Evolutionary conservation across 2,888 invertebrate species (phyloP).

Genomic region (Epinotia brunnichana): DNA sequence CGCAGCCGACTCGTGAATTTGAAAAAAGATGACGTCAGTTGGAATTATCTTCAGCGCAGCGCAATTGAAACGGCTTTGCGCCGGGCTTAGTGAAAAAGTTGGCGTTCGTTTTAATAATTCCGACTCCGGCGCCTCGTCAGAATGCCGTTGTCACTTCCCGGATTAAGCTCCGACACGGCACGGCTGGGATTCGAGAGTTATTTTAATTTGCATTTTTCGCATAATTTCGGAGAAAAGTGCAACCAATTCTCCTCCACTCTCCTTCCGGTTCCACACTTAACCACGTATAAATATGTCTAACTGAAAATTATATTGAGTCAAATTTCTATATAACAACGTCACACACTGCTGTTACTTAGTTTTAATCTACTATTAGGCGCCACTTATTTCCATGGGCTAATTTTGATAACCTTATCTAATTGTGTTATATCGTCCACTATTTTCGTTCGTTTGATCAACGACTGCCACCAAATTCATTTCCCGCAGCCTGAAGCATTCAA

Average conservation of each 20-base stretch:
- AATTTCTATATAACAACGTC: neutral
- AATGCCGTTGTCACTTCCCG: conserved; percentile 84
- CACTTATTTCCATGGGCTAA: neutral
- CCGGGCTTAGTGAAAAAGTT: conserved; percentile 84
- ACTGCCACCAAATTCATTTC: neutral
- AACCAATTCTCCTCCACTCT: conserved; percentile 50
- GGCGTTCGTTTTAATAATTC: conserved; percentile 85
- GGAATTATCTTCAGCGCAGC: conserved; percentile 84
- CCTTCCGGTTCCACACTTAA: neutral
- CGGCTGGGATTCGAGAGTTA: conserved; percentile 82
- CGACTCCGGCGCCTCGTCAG: conserved; percentile 84
- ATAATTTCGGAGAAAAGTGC: conserved; percentile 67
- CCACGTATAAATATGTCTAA: neutral
- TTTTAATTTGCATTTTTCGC: conserved; percentile 82
- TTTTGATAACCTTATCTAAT: neutral
- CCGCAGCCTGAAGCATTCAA: neutral
- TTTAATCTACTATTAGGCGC: neutral
- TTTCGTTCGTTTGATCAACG: neutral
- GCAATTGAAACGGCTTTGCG: conserved; percentile 84
- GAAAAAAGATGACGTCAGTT: conserved; percentile 84
- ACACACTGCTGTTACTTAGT: neutral
- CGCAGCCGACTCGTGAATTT: conserved; percentile 80
- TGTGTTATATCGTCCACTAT: too few relatives aligned
- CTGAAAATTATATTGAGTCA: neutral
- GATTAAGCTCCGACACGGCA: conserved; percentile 83